A percentile compares a stretch with the other conserved stretches of the same genome.
Evolutionary conservation across 2,888 invertebrate genomes (phyloP).

Genomic region (Parelbella ahira): DNA sequence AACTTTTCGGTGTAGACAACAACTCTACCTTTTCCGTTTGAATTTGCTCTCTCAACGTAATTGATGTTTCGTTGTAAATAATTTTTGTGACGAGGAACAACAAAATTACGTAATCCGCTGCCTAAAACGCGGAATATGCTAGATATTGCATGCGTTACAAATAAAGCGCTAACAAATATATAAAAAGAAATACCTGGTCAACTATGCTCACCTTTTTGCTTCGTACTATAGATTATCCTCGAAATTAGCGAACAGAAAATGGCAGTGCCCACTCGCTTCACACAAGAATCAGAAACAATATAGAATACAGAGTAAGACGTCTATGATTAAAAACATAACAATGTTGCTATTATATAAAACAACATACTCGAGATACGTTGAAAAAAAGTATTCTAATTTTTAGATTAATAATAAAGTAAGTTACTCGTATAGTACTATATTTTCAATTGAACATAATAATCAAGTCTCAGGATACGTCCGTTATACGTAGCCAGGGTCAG

Average conservation of each 20-base stretch:
- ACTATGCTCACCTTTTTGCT: slow-evolving; percentile 66
- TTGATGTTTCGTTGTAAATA: slow-evolving; percentile 59
- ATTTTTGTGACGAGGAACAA: slow-evolving; percentile 63
- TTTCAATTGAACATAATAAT: too few species aligned
- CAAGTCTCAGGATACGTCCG: too few species aligned
- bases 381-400: too few species aligned
- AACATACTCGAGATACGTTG: too few species aligned
- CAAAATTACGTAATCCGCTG: slow-evolving; percentile 74
- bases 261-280: slow-evolving; percentile 68
- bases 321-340: too few species aligned
- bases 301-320: slow-evolving; percentile 5
- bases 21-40: slow-evolving; percentile 63
- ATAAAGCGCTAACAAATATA: slow-evolving; percentile 41
- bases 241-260: slow-evolving; percentile 62
- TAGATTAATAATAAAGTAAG: too few species aligned
- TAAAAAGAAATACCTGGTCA: slow-evolving; percentile 49
- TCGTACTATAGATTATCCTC: slow-evolving; percentile 43
- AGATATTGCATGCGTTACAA: slow-evolving; percentile 48
- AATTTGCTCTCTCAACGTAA: slow-evolving; percentile 53
- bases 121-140: slow-evolving; percentile 44
- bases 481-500: too few species aligned
- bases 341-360: too few species aligned
- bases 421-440: too few species aligned
- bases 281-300: slow-evolving; percentile 51
- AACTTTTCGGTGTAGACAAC: slow-evolving; percentile 84